Base-by-base conservation (phyloP, 1,140 invertebrate genomes). In the Hyphantria cunea region DNA sequence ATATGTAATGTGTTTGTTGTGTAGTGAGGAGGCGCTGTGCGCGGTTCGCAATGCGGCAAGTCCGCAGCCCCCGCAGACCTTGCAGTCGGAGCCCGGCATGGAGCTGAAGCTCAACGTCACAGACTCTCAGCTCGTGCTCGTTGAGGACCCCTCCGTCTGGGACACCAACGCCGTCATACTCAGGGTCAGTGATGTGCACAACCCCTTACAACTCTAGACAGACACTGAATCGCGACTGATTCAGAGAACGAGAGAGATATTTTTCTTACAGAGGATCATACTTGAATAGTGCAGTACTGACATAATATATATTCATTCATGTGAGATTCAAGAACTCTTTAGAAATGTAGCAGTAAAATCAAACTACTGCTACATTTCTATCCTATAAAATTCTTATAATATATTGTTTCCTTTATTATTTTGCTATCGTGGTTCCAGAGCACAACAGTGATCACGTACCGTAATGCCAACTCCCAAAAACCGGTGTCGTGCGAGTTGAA, bases 161-260 rank as follows among this genome's bases (percentile, higher is more conserved):
- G 97, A 99, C 84, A 96, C 97, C 0, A 98, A 98, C 89, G 97
- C 98, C 25, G 97, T 99, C 3, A 99, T 99, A 79, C 91, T 99
- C 0, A 98, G 97, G 90, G 95, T 95, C 74, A n/a, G 10, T n/a
- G 2, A 5, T 25, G 5, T n/a, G 17, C 17, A 3, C 17, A 25
- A 25, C 1, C 1, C 17, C 5, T 25, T 25, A 25, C 17, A n/a
- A n/a, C n/a, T n/a, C n/a, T n/a, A n/a, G n/a, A n/a, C n/a, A n/a
- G n/a, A n/a, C n/a, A n/a, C n/a, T n/a, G n/a, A n/a, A n/a, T n/a
- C n/a, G n/a, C n/a, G n/a, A n/a, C n/a, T n/a, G n/a, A n/a, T n/a
- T n/a, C n/a, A n/a, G n/a, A n/a, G n/a, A n/a, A n/a, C n/a, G n/a
- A n/a, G n/a, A n/a, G n/a, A n/a, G n/a, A n/a, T n/a, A n/a, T n/a